phyloP scores from a whole-genome alignment of 1,140 invertebrate species.

The Ephestia elutella region DNA sequence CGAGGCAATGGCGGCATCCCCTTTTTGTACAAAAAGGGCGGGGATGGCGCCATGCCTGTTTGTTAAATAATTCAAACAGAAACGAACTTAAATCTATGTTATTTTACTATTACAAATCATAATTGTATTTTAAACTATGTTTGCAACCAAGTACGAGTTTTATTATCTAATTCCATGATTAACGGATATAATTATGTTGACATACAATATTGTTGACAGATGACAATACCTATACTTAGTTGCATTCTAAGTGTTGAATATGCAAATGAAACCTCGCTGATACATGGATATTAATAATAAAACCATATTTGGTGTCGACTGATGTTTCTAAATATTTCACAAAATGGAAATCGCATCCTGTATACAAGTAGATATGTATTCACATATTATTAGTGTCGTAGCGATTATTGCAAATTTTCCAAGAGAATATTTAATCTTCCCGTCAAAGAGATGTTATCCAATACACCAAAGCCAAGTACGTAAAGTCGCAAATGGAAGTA shows the following conservation, averaged over 20 bases:
- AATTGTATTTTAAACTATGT: too few relatives aligned
- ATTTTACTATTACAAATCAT: too few relatives aligned
- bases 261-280: conserved; percentile 2
- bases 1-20: too few relatives aligned
- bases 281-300: background rate
- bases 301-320: background rate
- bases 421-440: conserved; percentile 48
- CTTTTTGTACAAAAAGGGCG: too few relatives aligned
- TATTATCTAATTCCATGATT: too few relatives aligned
- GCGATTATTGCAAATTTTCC: conserved; percentile 6
- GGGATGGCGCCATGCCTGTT: too few relatives aligned
- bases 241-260: conserved; percentile 1
- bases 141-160: too few relatives aligned
- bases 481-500: conserved; percentile 59
- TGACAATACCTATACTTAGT: background rate
- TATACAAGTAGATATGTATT: background rate
- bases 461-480: conserved; percentile 34
- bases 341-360: conserved; percentile 30
- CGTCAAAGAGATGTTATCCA: conserved; percentile 60
- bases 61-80: too few relatives aligned
- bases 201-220: too few relatives aligned
- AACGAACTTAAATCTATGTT: too few relatives aligned
- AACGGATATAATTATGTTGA: too few relatives aligned
- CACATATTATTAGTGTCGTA: background rate
- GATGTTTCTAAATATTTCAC: conserved; percentile 34